Percentiles rank a stretch among this genome's conserved stretches.
Evolutionary conservation across 2,888 invertebrate species (phyloP).

Genomic region (Tipula lateralis): DNA sequence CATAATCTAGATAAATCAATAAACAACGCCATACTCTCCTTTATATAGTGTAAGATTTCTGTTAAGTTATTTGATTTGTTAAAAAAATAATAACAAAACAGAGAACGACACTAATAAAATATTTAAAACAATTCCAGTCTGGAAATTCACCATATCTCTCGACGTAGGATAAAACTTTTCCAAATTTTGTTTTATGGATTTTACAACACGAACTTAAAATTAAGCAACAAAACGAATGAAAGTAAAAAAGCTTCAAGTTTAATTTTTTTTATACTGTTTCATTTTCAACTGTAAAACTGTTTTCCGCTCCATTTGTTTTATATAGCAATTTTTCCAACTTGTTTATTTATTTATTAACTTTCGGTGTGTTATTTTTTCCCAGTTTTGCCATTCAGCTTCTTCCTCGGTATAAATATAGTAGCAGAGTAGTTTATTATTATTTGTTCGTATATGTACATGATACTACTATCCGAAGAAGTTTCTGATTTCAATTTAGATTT

Average conservation of each 20-base stretch:
- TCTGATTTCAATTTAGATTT: slow-evolving; percentile 16
- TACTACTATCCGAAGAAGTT: not conserved
- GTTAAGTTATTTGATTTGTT: not conserved
- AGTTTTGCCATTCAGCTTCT: not conserved
- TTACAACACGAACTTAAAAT: not conserved
- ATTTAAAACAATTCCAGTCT: not conserved
- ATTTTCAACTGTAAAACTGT: not conserved
- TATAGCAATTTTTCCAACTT: not conserved
- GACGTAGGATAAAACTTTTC: not conserved
- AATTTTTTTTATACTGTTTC: not conserved
- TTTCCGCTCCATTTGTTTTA: slow-evolving; percentile 9
- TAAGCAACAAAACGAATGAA: not conserved
- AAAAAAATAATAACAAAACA: not conserved
- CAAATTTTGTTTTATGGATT: not conserved
- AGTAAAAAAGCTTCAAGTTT: not conserved
- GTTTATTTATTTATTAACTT: slow-evolving; percentile 11
- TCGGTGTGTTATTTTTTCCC: not conserved
- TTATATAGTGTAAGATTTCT: not conserved
- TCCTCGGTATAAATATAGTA: not conserved
- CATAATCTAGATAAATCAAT: too few species aligned
- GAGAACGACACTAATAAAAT: not conserved
- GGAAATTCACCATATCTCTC: not conserved
- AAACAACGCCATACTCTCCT: too few species aligned
- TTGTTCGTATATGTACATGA: not conserved
- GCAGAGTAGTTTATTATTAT: not conserved